phyloP scores from a whole-genome alignment of 2,888 invertebrate species.

The Tipula unca region DNA sequence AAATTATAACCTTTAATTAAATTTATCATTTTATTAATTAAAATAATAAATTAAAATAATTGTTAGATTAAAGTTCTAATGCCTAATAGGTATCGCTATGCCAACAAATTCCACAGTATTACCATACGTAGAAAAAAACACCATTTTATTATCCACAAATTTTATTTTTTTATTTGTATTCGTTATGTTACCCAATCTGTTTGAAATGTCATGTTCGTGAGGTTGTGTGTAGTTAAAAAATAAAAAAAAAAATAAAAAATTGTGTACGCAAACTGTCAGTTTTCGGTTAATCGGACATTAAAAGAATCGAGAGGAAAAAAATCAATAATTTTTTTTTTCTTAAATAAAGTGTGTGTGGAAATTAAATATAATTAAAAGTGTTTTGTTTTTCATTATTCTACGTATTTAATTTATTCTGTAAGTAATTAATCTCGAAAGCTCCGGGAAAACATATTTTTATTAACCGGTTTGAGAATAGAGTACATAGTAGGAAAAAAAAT shows the following conservation, averaged over 20 bases:
- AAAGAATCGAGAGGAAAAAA: not conserved
- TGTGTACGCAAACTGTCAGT: conserved; percentile 20
- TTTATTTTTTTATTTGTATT: not conserved
- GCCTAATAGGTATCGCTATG: not conserved
- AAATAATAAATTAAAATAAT: too few relatives aligned
- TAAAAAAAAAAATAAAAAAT: not conserved
- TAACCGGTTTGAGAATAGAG: not conserved
- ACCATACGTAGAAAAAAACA: not conserved
- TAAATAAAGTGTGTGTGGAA: not conserved
- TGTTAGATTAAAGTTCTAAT: not conserved
- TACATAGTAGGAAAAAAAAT: not conserved
- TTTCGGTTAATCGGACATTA: conserved; percentile 18
- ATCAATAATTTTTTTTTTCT: not conserved
- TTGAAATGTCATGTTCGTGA: conserved; percentile 14
- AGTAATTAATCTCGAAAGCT: not conserved
- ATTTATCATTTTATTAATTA: too few relatives aligned
- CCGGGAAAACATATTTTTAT: not conserved
- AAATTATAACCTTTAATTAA: too few relatives aligned
- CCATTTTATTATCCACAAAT: not conserved
- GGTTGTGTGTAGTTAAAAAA: not conserved
- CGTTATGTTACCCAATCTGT: not conserved
- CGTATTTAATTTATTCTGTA: not conserved
- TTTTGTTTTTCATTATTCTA: not conserved
- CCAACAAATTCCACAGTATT: not conserved
- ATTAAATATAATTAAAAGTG: not conserved